Evolutionary conservation across 1,140 invertebrate genomes (phyloP).

Genomic region (Rhagoletis zephyria): DNA sequence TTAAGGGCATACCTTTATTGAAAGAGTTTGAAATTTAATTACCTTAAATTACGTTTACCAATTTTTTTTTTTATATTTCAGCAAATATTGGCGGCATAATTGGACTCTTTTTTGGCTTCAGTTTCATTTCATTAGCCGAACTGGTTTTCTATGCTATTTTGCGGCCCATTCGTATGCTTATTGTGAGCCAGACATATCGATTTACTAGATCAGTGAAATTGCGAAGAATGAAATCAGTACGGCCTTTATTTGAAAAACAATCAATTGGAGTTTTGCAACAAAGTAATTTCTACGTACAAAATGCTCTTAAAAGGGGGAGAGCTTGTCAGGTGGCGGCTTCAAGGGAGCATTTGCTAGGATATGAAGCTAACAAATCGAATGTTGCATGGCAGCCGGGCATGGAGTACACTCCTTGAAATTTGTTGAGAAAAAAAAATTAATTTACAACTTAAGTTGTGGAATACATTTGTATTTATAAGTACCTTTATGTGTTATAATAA

Average conservation of each 20-base stretch:
- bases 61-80: constrained; percentile 70
- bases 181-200: neutral
- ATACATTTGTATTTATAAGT: too few relatives aligned
- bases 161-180: constrained; percentile 67
- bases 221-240: neutral
- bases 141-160: constrained; percentile 81
- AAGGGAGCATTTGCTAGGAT: neutral
- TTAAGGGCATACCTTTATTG: too few relatives aligned
- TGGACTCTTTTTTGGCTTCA: constrained; percentile 86
- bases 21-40: too few relatives aligned
- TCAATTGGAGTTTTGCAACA: neutral
- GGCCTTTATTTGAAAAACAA: neutral
- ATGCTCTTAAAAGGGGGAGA: neutral
- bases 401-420: neutral
- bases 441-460: neutral
- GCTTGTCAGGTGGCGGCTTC: neutral
- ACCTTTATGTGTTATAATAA: too few relatives aligned
- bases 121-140: constrained; percentile 84
- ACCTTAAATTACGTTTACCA: too few relatives aligned
- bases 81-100: constrained; percentile 84
- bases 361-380: neutral
- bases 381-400: neutral
- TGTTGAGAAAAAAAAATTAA: neutral
- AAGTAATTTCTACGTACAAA: neutral
- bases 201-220: neutral